phyloP scores from a whole-genome alignment of 2,797 vertebrate species.

The Pseudochirops cupreus region DNA sequence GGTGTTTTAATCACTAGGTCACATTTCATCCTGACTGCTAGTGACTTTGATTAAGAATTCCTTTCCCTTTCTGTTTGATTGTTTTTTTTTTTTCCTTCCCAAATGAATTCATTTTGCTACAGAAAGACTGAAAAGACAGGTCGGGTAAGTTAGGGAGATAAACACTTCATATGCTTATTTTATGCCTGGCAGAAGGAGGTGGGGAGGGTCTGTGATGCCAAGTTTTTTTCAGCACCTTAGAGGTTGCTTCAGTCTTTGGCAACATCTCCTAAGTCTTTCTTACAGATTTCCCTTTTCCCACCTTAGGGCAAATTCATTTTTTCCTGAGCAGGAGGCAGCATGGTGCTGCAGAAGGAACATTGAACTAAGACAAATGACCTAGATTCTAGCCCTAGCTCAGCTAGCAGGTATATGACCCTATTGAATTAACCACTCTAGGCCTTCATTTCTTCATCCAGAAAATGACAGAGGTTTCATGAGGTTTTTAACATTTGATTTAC shows the following conservation, averaged over 20 bases:
- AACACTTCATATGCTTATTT: neutral
- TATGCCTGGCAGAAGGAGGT: neutral
- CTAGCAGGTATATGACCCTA: neutral
- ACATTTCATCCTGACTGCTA: neutral
- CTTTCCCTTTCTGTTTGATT: neutral
- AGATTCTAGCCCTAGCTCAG: neutral
- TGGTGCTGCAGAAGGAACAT: neutral
- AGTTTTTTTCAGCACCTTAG: neutral
- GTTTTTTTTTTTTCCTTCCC: neutral
- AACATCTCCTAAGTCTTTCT: neutral
- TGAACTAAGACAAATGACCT: neutral
- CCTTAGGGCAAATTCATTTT: neutral
- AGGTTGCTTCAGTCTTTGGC: neutral
- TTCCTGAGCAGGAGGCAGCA: neutral
- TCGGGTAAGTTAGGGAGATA: neutral
- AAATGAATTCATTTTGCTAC: neutral
- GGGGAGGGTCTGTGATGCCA: neutral
- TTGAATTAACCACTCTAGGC: neutral
- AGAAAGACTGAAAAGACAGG: neutral
- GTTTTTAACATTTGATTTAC: neutral
- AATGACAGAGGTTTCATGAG: neutral
- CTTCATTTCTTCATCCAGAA: neutral
- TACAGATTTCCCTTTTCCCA: neutral
- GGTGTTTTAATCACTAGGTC: neutral
- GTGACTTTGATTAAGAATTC: neutral